Base-by-base conservation (phyloP, 2,113 vertebrate genomes). In the Pseudonaja textilis region DNA sequence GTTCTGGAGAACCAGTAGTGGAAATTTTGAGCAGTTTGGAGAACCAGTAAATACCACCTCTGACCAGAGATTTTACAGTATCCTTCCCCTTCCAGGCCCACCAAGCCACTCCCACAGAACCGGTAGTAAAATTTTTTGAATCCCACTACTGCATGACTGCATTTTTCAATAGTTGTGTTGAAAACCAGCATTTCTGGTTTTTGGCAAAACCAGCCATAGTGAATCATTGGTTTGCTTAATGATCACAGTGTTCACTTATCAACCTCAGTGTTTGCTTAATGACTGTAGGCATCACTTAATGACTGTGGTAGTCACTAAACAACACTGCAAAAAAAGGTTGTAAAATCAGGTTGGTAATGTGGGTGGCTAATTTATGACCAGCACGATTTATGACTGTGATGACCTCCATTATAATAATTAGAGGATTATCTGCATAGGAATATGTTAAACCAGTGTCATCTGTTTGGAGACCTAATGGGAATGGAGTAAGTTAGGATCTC, bases 401-500 rank as follows among this genome's bases (percentile, higher is more conserved):
- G 59, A 64, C 10, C 26, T 64, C 26, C 59, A 64, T 64, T 64
- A 64, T 29, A 26, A 29, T 64, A 64, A 64, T 64, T 64, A 11
- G 59, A 64, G 26, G 26, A 64, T 29, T 64, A 29, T 26, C 59
- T 64, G 22, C 12, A 18, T 34, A 74, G 64, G 64, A 20, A 81
- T 81, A 39, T 39, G 20, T 2, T 81, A 81, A 81, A 81, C 22
- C 69, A 39, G 16, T 18, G 16, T 39, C 20, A 16, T 39, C 16
- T 20, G 16, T 81, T 81, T 74, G 34, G 69, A 39, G 34, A 81
- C 7, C 18, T 81, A 81, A 81, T 39, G 18, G 69, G 69, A 81
- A 81, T 39, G 16, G 5, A 39, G 16, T 54, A 10, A 87, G 0
- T 0, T 3, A 45, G 55, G 29, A 1, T 25, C 25, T 1, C 1